Evolutionary conservation across 2,113 vertebrate genomes (phyloP).

Genomic region (Anolis carolinensis): DNA sequence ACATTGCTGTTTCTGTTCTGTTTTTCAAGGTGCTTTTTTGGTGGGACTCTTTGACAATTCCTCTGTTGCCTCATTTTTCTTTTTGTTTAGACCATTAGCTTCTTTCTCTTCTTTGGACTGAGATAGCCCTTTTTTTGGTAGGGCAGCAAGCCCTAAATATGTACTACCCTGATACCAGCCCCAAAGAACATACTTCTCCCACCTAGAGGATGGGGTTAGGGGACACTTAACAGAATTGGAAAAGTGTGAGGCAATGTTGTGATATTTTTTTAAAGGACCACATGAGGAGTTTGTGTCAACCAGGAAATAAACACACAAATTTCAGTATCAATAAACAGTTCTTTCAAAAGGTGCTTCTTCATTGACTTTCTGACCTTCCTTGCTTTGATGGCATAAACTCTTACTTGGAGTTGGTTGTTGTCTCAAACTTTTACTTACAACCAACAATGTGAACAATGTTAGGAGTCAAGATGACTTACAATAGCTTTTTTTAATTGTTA

Average conservation of each 20-base stretch:
- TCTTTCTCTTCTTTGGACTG: slow-evolving; percentile 47
- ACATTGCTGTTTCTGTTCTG: slow-evolving; percentile 29
- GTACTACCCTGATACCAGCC: slow-evolving; percentile 19
- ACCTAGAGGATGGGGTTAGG: neutral
- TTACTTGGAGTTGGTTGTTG: neutral
- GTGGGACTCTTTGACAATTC: slow-evolving; percentile 29
- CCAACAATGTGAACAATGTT: neutral
- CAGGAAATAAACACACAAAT: slow-evolving; percentile 48
- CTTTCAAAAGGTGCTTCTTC: slow-evolving; percentile 62
- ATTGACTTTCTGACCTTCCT: slow-evolving; percentile 25
- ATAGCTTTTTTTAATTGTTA: no score
- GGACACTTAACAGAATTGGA: neutral
- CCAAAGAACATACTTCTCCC: neutral
- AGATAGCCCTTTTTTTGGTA: neutral
- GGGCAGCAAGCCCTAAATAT: neutral
- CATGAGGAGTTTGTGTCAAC: slow-evolving; percentile 68
- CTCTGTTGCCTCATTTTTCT: slow-evolving; percentile 39
- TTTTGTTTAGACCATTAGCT: slow-evolving; percentile 19
- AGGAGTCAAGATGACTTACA: neutral
- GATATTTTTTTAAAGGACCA: slow-evolving; percentile 76
- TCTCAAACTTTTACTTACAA: neutral
- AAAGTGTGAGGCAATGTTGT: neutral
- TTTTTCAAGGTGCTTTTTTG: slow-evolving; percentile 51
- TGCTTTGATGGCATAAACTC: neutral
- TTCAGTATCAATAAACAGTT: slow-evolving; percentile 79